A percentile compares a stretch with the other conserved stretches of the same genome.
These are phyloP conservation scores for Athripsodes cinereus DNA, from an alignment of 2,888 invertebrate genomes.

Conservation along the genomic window DNA sequence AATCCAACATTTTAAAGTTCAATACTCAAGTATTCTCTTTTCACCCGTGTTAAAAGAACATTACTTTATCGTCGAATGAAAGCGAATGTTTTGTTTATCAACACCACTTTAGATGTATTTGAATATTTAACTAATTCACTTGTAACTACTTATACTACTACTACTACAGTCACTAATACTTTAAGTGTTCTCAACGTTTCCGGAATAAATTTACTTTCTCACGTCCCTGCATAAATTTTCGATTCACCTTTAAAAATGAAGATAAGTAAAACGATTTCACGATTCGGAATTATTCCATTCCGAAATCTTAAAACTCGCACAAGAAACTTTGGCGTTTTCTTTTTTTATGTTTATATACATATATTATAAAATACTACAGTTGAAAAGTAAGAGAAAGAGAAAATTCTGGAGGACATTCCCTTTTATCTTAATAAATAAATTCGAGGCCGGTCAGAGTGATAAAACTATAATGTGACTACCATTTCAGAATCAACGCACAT, in stretches of 20 bases:
- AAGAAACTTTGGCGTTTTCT: background rate
- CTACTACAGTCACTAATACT: too few species aligned
- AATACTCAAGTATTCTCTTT: too few species aligned
- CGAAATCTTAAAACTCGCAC: conserved; percentile 1
- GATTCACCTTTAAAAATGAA: conserved; percentile 6
- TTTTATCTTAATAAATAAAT: conserved; percentile 15
- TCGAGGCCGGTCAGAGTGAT: background rate
- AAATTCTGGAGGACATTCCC: background rate
- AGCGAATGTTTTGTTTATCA: too few species aligned
- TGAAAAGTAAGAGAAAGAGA: too few species aligned
- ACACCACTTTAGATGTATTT: too few species aligned
- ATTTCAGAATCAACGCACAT: too few species aligned
- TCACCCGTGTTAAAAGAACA: too few species aligned
- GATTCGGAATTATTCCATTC: conserved; percentile 3
- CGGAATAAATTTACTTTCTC: background rate
- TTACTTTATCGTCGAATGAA: too few species aligned
- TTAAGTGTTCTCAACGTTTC: background rate
- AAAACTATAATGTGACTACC: background rate
- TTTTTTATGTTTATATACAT: background rate
- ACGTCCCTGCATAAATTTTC: background rate
- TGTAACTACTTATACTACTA: too few species aligned
- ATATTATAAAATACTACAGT: too few species aligned
- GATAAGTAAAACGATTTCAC: conserved; percentile 8
- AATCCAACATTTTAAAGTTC: too few species aligned
- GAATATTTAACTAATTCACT: too few species aligned